Evolutionary conservation across 1,140 invertebrate species (phyloP).

Genomic region (Copidosoma floridanum): DNA sequence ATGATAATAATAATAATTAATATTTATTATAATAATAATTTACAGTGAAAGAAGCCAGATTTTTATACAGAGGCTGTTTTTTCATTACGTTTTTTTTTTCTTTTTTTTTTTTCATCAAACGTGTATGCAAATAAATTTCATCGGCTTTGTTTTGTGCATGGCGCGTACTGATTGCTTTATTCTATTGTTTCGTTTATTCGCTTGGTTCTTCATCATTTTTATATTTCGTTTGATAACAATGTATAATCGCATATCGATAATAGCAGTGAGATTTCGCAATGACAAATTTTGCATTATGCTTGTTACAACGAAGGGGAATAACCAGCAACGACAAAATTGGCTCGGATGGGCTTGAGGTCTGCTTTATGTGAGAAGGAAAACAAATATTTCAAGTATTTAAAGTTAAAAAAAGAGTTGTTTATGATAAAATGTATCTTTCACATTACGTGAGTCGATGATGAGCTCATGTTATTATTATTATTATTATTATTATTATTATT

Average conservation of each 20-base stretch:
- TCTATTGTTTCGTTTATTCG: not conserved
- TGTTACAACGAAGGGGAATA: not conserved
- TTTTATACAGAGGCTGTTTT: conserved; percentile 18
- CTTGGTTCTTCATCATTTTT: not conserved
- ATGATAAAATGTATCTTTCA: too few species aligned
- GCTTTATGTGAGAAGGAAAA: too few species aligned
- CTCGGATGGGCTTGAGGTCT: too few species aligned
- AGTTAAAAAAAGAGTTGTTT: too few species aligned
- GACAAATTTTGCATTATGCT: not conserved
- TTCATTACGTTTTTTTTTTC: conserved; percentile 21
- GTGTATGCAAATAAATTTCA: conserved; percentile 20
- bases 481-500: too few species aligned
- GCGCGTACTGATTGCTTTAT: conserved; percentile 9
- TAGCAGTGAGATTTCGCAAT: conserved; percentile 17
- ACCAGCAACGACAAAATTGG: conserved; percentile 6
- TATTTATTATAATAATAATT: conserved; percentile 54
- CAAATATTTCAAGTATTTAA: too few species aligned
- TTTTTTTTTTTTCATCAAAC: conserved; percentile 26
- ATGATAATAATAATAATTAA: conserved; percentile 56
- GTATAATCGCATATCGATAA: conserved; percentile 9
- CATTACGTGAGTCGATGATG: too few species aligned
- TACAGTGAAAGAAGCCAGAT: conserved; percentile 41
- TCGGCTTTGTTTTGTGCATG: not conserved
- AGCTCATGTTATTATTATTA: too few species aligned
- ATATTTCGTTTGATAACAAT: conserved; percentile 2